Evolutionary conservation across 1,140 invertebrate species (phyloP).

Genomic region (Ridgeia piscesae): DNA sequence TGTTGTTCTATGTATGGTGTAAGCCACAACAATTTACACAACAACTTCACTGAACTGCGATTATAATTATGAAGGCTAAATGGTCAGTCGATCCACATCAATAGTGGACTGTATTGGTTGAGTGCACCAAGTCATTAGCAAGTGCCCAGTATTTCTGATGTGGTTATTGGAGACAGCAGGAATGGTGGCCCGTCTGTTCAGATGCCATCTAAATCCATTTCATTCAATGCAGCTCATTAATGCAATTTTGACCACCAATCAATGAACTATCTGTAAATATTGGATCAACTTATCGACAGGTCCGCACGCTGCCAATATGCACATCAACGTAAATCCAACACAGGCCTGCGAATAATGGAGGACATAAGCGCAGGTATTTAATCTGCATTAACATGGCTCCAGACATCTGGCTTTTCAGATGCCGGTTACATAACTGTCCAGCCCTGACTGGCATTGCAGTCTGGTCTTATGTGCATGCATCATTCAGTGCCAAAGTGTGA

Average conservation of each 20-base stretch:
- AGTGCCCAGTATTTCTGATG: neutral
- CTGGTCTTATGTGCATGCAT: neutral
- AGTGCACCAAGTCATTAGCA: neutral
- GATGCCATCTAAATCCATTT: neutral
- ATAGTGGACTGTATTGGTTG: neutral
- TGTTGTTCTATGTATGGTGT: neutral
- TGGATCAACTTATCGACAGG: neutral
- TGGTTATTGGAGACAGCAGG: neutral
- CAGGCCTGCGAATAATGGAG: neutral
- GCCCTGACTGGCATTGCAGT: neutral
- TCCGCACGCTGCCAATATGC: neutral
- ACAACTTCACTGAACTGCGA: neutral
- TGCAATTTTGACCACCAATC: neutral
- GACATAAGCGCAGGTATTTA: neutral
- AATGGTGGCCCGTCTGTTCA: neutral
- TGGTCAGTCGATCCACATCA: neutral
- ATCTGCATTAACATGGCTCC: neutral
- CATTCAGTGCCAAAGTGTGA: neutral
- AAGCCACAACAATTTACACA: neutral
- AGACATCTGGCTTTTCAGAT: neutral
- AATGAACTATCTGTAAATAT: slow-evolving; percentile 2
- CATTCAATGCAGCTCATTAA: neutral
- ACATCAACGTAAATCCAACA: neutral
- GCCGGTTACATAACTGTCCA: neutral
- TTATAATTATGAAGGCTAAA: neutral